Evolutionary conservation across 2,113 vertebrate species (phyloP).

Genomic region (Protomyctophum bolini): DNA sequence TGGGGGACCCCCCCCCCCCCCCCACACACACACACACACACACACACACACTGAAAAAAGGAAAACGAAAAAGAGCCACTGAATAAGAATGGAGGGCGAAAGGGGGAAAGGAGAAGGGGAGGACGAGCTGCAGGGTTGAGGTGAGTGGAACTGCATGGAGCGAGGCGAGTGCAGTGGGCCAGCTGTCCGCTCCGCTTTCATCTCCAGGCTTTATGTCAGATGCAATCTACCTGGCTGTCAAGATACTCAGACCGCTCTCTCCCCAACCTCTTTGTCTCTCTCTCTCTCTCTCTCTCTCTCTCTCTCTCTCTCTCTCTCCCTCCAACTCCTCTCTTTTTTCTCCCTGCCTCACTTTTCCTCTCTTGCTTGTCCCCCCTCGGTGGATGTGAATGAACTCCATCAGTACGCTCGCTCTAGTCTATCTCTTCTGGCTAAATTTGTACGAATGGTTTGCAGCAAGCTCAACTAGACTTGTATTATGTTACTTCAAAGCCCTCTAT

Average conservation of each 20-base stretch:
- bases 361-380: conserved; percentile 14
- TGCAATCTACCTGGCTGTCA: conserved; percentile 77
- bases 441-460: conserved; percentile 42
- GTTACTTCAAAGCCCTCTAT: conserved; percentile 40
- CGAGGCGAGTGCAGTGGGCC: conserved; percentile 75
- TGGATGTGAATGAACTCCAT: too few species aligned
- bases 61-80: conserved; percentile 22
- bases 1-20: not conserved
- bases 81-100: not conserved
- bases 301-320: not conserved
- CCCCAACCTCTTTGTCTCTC: not conserved
- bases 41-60: conserved; percentile 41
- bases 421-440: conserved; percentile 44
- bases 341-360: conserved; percentile 34
- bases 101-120: conserved; percentile 3
- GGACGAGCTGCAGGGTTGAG: conserved; percentile 45
- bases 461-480: conserved; percentile 43
- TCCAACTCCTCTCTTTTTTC: conserved; percentile 12
- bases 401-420: conserved; percentile 36
- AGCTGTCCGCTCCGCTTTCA: conserved; percentile 80
- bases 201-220: conserved; percentile 71
- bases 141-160: conserved; percentile 79
- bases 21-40: not conserved
- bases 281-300: not conserved
- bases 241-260: not conserved